Base-by-base conservation (phyloP, 2,797 vertebrate species). In the Anolis apletophallus region DNA sequence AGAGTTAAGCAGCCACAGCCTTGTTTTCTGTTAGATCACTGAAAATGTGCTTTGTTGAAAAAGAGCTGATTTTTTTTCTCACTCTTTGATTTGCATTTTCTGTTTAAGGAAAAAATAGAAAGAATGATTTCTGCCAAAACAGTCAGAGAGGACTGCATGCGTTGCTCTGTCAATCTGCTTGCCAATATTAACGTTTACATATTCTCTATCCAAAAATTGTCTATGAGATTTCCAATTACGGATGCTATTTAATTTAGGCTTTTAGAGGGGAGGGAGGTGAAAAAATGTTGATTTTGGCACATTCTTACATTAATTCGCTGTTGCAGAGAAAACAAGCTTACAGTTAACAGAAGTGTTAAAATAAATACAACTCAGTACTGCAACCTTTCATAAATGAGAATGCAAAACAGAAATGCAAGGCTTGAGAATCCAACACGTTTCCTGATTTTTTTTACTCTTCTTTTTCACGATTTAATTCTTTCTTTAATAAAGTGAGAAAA, bases 1-100 rank as follows among this genome's bases (percentile, higher is more conserved):
- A 89, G 84, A 90, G 87, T 80, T 87, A 10, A 85, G 61, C 26
- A 64, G 89, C 46, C 36, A 64, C 91, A 50, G 46, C 52, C 46
- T 84, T 90, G 0, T 85, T 61, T 36, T 64, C 14, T 40, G 12
- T 46, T 92, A 29, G 64, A 26, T 34, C 29, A 6, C 12, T 69
- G 19, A 1, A 81, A 52, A 69, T 11, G n/a, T 52, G 17, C 10
- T 16, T 81, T 68, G 21, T 57, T 68, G n/a, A 68, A 32, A 67
- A 17, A 68, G 16, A 73, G 36, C 32, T 46, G 34, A 3, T 17
- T 32, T 34, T 46, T 55, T 14, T 12, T 10, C 69, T 73, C 36
- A 54, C 54, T 73, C 69, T 59, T 83, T 5, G 26, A 59, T 40
- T 57, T 29, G 14, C 26, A 59, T 40, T 68, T 17, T 46, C 21